Evolutionary conservation across 2,888 invertebrate genomes (phyloP).

Genomic region (Dryocosmus kuriphilus): DNA sequence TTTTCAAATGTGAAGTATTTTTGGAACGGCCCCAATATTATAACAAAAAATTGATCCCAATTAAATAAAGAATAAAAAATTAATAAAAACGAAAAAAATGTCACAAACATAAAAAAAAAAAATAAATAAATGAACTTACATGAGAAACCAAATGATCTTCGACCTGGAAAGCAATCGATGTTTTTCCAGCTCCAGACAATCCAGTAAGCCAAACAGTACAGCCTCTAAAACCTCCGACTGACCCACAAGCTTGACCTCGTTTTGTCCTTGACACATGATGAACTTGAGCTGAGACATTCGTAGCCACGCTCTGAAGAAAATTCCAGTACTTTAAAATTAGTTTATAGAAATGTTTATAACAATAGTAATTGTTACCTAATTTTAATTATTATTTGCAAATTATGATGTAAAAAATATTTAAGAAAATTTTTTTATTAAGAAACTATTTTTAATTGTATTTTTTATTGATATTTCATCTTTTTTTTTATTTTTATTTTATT

Average conservation of each 20-base stretch:
- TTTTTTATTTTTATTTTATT: too few relatives aligned
- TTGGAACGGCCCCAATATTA: too few relatives aligned
- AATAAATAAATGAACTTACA: conserved; percentile 44
- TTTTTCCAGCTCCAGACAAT: conserved; percentile 94
- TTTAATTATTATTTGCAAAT: too few relatives aligned
- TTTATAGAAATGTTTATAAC: too few relatives aligned
- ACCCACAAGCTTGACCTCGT: conserved; percentile 92
- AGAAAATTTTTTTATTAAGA: too few relatives aligned
- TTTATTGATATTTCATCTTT: too few relatives aligned
- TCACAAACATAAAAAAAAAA: neutral
- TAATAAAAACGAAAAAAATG: too few relatives aligned
- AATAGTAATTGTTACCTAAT: too few relatives aligned
- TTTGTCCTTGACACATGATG: conserved; percentile 95
- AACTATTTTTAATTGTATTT: too few relatives aligned
- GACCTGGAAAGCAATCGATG: conserved; percentile 96
- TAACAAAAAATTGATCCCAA: neutral
- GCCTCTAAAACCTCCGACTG: conserved; percentile 91
- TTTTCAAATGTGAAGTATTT: too few relatives aligned
- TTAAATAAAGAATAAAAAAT: neutral
- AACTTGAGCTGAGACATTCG: conserved; percentile 93
- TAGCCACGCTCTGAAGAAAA: conserved; percentile 54
- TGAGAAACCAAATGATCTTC: conserved; percentile 92
- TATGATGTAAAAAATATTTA: too few relatives aligned
- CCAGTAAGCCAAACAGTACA: conserved; percentile 99
- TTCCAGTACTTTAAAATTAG: too few relatives aligned